Evolutionary conservation across 2,888 invertebrate genomes (phyloP), one percentile per base, ranked within the genome.

Genomic region (Yponomeuta sedellus): DNA sequence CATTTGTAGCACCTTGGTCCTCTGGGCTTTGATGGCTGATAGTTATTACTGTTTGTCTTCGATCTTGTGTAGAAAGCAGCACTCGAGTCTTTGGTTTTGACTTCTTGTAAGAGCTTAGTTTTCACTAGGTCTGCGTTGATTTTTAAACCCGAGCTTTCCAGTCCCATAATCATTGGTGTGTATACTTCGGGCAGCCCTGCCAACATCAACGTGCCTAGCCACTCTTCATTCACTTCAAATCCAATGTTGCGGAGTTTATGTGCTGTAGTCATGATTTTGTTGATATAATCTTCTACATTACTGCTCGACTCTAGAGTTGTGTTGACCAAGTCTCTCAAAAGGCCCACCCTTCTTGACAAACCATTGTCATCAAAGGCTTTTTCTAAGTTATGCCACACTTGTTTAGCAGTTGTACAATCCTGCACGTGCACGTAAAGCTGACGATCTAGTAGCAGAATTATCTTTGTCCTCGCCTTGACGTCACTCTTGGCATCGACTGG

Each of bases 1-100:
- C 72, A 73, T n/a, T 62, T 70, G 39, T 25, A 74, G 65, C 72
- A 74, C 20, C 73, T 34, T 1, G 71, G 74, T 0, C 71, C 70
- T n/a, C 57, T 69, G 71, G 8, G 39, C 12, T 58, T 69, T 71
- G 1, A 10, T 19, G n/a, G 39, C 57, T 68, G 56, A 65, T 25
- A 2, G 25, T 65, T 11, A 6, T 22, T 59, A 4, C 22, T 11
- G 1, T 1, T 40, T 19, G 2, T 22, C 59, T 65, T 65, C 1
- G 2, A 12, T 1, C 16, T 59, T 40, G 61, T 59, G 40, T 40
- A 59, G 39, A 65, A 61, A 11, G 65, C 65, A 10, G 61, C 3
- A 3, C 40, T 12, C 12, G 28, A 20, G 12, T 64, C 44, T 39
- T 59, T 10, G 22, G 34, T 34, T 11, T 64, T 52, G 16, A 67